Conservation (phyloP, 2,888 invertebrate species). For the Chorisops tibialis region DNA sequence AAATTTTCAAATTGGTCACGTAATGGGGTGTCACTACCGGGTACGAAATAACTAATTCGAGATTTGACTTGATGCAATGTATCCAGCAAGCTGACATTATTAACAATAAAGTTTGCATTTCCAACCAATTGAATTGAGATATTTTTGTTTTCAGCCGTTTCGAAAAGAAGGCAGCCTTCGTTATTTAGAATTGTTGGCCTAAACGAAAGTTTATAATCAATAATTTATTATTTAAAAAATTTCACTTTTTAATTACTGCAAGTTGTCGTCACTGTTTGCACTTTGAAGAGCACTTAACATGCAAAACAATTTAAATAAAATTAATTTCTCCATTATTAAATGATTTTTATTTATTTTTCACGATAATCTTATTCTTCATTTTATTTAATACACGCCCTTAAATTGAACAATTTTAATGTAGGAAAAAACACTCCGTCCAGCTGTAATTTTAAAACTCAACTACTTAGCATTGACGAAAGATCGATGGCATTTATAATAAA, state of each 20-base stretch:
- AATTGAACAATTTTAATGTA: not conserved
- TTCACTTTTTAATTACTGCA: slow-evolving; percentile 1
- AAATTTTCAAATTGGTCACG: not conserved
- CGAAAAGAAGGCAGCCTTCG: slow-evolving; percentile 75
- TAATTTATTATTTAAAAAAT: not conserved
- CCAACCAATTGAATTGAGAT: slow-evolving; percentile 69
- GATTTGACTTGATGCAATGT: slow-evolving; percentile 40
- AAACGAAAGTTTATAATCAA: not conserved
- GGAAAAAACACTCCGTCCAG: not conserved
- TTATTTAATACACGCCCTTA: not conserved
- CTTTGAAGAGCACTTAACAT: not conserved
- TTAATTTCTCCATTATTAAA: not conserved
- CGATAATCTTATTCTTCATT: not conserved
- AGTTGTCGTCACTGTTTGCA: not conserved
- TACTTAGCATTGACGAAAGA: not conserved
- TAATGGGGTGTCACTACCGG: not conserved
- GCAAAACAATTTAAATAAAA: not conserved
- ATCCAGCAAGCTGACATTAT: slow-evolving; percentile 63
- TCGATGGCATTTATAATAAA: slow-evolving; percentile 4
- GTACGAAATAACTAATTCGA: not conserved
- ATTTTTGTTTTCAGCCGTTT: slow-evolving; percentile 72
- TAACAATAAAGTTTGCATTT: slow-evolving; percentile 64
- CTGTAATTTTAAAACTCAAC: not conserved
- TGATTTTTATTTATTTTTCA: too few relatives aligned
- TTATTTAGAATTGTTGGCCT: slow-evolving; percentile 49